These are phyloP conservation scores for Coregonus ussuriensis DNA, from an alignment of 2,797 vertebrate genomes.

Conservation along the genomic window DNA sequence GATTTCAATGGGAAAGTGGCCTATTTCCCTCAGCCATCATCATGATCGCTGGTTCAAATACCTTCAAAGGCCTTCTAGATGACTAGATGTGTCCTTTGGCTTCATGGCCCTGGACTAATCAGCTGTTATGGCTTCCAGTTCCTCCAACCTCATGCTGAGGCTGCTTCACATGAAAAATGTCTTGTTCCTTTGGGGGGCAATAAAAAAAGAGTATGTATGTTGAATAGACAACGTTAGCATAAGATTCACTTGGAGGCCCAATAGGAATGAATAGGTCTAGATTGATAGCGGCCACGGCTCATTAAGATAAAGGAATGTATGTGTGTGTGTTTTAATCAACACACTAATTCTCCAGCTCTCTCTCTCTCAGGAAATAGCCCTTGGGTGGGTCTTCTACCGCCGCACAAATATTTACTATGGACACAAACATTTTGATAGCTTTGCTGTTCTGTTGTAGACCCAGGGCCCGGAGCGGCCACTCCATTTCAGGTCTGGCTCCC, in stretches of 20 bases:
- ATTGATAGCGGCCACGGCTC: constrained; percentile 67
- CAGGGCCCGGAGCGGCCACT: constrained; percentile 1
- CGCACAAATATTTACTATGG: constrained; percentile 75
- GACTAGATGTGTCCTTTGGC: constrained; percentile 47
- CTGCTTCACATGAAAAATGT: constrained; percentile 70
- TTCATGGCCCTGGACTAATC: constrained; percentile 57
- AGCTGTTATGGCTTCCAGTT: constrained; percentile 60
- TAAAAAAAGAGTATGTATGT: too few species aligned
- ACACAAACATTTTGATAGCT: constrained; percentile 60
- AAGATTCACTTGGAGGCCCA: constrained; percentile 65
- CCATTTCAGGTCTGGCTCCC: constrained; percentile 12
- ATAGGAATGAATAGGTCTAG: constrained; percentile 66
- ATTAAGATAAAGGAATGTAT: constrained; percentile 60
- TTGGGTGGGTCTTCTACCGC: constrained; percentile 51
- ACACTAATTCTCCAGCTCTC: constrained; percentile 58
- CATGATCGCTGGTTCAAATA: constrained; percentile 26
- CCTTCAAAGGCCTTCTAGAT: constrained; percentile 46
- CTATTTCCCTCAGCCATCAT: constrained; percentile 66
- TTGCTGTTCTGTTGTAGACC: constrained; percentile 45
- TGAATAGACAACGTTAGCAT: constrained; percentile 3
- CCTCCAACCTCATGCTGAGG: constrained; percentile 22
- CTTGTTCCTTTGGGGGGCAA: constrained; percentile 21
- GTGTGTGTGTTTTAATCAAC: constrained; percentile 63
- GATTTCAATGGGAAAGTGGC: constrained; percentile 70
- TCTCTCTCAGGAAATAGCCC: constrained; percentile 72